Conservation (phyloP, 2,888 invertebrate species). For the Ophion ellenae region DNA sequence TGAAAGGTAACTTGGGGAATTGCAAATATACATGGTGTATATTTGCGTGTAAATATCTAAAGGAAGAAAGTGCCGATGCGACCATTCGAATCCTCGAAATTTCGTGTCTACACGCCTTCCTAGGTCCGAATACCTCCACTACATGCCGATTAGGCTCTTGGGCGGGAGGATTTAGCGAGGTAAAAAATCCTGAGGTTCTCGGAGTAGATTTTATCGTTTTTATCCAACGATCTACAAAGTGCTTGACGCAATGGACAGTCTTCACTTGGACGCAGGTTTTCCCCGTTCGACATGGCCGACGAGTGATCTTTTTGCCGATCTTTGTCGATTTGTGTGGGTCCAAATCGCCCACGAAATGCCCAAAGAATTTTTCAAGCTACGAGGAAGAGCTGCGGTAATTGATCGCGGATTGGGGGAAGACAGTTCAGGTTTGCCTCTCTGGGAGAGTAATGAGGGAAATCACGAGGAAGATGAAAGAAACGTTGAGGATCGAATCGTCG, state of each 20-base stretch:
- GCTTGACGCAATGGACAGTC: background rate
- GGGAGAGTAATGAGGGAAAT: too few species aligned
- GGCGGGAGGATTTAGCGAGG: background rate
- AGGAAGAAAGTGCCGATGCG: conserved; percentile 14
- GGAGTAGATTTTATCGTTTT: background rate
- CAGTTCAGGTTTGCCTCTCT: too few species aligned
- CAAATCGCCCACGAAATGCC: background rate
- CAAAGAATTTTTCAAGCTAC: background rate
- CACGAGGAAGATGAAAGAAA: too few species aligned
- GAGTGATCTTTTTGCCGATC: background rate
- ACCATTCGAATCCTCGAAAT: conserved; percentile 14
- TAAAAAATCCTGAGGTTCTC: background rate
- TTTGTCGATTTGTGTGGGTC: background rate
- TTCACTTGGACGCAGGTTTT: too few species aligned
- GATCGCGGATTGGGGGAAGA: too few species aligned
- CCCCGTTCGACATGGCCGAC: background rate
- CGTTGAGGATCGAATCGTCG: too few species aligned
- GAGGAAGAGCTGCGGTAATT: background rate
- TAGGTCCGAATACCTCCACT: background rate
- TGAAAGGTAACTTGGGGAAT: conserved; percentile 24
- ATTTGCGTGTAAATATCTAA: background rate
- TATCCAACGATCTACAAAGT: background rate
- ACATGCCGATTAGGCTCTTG: background rate
- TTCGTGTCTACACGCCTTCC: background rate
- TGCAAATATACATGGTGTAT: conserved; percentile 15